Evolutionary conservation across 2,888 invertebrate species (phyloP).

Genomic region (Anthoptus insignis): DNA sequence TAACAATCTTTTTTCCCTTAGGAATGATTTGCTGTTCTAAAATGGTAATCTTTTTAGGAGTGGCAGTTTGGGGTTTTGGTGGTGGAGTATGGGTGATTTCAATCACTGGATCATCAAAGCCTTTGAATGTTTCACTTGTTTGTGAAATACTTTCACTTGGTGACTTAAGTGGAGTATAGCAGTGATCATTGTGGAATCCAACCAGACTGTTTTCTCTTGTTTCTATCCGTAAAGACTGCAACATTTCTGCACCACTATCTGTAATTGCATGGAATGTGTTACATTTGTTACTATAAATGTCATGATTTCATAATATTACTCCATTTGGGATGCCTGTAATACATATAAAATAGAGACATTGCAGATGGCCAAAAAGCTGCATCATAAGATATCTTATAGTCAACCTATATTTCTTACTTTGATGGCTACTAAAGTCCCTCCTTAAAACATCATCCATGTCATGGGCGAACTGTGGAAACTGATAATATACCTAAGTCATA

Average conservation of each 20-base stretch:
- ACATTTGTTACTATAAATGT: no score
- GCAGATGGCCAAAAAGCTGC: no score
- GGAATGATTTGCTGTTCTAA: conserved; percentile 81
- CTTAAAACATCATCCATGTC: no score
- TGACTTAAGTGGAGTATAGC: conserved; percentile 91
- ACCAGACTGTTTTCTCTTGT: conserved; percentile 85
- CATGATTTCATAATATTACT: no score
- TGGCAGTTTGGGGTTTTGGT: conserved; percentile 76
- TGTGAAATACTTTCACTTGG: conserved; percentile 84
- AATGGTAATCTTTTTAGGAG: conserved; percentile 81
- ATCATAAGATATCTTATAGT: no score
- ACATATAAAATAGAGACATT: no score
- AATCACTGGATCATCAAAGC: conserved; percentile 78
- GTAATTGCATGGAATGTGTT: conserved; percentile 46
- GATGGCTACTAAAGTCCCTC: no score
- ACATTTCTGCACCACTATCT: conserved; percentile 84
- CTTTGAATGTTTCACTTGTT: conserved; percentile 64
- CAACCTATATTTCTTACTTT: no score
- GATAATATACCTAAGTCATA: no score
- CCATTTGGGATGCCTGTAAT: no score
- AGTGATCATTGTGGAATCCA: conserved; percentile 93
- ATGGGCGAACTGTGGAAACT: no score
- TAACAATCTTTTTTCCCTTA: conserved; percentile 80
- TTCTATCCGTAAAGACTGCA: conserved; percentile 80
- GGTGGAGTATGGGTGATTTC: conserved; percentile 78